A percentile compares a stretch with the other conserved stretches of the same genome.
phyloP scores from a whole-genome alignment of 2,888 invertebrate genomes.

The Hedya salicella region DNA sequence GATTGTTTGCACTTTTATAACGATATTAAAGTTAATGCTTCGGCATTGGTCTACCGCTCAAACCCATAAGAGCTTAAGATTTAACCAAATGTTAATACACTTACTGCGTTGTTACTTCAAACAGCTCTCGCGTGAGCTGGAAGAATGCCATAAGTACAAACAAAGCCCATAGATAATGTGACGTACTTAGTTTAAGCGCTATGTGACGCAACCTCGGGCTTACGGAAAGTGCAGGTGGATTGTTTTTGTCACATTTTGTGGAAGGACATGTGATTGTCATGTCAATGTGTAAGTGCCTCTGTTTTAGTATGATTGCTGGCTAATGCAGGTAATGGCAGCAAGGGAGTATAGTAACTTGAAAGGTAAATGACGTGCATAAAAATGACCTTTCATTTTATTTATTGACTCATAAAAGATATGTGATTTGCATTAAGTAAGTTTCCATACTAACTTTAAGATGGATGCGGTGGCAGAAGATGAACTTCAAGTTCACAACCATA shows the following conservation, averaged over 20 bases:
- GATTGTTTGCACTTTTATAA: conserved; percentile 68
- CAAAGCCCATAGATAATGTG: background rate
- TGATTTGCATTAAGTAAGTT: too few relatives aligned
- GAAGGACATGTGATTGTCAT: conserved; percentile 28
- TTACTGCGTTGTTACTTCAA: conserved; percentile 2
- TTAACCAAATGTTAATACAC: background rate
- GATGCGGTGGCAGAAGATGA: too few relatives aligned
- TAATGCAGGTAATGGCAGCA: conserved; percentile 1
- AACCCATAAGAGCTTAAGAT: background rate
- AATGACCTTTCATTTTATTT: background rate
- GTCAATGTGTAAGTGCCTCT: conserved; percentile 19
- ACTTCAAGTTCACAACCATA: too few relatives aligned
- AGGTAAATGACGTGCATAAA: background rate
- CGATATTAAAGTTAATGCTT: conserved; percentile 25
- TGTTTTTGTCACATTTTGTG: conserved; percentile 21
- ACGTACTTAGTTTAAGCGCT: conserved; percentile 5
- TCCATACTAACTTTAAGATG: too few relatives aligned
- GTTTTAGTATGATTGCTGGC: background rate
- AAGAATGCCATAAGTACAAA: conserved; percentile 3
- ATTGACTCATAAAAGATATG: too few relatives aligned
- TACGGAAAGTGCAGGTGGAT: conserved; percentile 20
- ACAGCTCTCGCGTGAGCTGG: background rate
- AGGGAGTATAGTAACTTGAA: background rate
- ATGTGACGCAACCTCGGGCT: conserved; percentile 3
- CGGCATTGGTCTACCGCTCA: background rate